Conservation (phyloP, 2,113 vertebrate genomes). For the Hippocampus zosterae region DNA sequence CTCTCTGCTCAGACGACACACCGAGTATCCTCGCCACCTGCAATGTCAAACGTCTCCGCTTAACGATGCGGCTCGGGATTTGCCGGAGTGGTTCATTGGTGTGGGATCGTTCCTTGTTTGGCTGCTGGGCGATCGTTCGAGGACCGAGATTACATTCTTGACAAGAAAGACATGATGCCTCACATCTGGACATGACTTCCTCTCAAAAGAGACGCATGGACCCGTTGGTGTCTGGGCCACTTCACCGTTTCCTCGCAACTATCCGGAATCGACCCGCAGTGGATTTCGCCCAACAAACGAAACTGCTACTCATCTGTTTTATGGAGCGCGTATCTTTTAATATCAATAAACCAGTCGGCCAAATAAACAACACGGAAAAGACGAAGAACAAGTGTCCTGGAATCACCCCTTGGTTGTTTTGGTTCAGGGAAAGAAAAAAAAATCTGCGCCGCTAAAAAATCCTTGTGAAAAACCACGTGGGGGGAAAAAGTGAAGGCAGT, state of each 20-base stretch:
- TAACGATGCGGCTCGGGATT: not conserved
- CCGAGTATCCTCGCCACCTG: slow-evolving; percentile 88
- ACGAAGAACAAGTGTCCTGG: not conserved
- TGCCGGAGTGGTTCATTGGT: not conserved
- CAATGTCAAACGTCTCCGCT: slow-evolving; percentile 14
- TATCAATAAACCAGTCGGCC: not conserved
- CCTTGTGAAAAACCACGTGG: not conserved
- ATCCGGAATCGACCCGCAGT: no score
- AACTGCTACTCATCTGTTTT: not conserved
- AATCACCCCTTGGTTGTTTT: not conserved
- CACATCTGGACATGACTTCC: no score
- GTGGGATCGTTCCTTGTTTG: no score
- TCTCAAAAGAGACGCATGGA: not conserved
- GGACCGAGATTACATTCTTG: not conserved
- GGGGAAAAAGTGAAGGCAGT: not conserved
- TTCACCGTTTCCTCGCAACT: no score
- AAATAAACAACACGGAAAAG: not conserved
- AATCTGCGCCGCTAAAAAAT: not conserved
- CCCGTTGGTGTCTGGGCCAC: no score
- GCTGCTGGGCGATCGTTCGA: no score
- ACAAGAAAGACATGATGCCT: not conserved
- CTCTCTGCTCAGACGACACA: slow-evolving; percentile 81
- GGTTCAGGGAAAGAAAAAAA: not conserved
- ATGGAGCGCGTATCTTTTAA: not conserved
- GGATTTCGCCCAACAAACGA: no score